Evolutionary conservation across 2,888 invertebrate species (phyloP).

Genomic region (Acholoe squamosa): DNA sequence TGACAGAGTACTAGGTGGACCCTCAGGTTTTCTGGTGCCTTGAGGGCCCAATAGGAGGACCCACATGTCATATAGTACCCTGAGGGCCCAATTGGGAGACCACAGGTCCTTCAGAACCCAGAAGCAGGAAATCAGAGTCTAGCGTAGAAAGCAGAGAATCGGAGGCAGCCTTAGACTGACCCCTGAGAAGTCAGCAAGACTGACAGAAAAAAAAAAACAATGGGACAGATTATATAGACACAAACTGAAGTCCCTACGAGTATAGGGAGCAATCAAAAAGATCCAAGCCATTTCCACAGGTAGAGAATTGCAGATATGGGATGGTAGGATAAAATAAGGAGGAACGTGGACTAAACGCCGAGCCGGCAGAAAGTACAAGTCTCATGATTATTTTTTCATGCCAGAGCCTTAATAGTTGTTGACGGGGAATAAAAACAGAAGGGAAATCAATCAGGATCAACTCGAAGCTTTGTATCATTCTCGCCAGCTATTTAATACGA

Average conservation of each 20-base stretch:
- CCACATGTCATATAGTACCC: not conserved
- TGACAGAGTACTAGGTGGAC: not conserved
- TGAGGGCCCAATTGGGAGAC: not conserved
- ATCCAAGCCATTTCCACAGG: not conserved
- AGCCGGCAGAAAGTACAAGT: not conserved
- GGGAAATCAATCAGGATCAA: slow-evolving; percentile 18
- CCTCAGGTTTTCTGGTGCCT: not conserved
- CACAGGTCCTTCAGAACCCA: not conserved
- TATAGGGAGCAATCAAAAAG: not conserved
- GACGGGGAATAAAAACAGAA: not conserved
- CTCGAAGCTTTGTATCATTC: slow-evolving; percentile 2
- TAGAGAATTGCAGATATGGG: not conserved
- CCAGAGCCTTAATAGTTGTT: slow-evolving; percentile 13
- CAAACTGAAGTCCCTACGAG: not conserved
- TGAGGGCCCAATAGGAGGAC: not conserved
- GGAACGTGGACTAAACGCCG: not conserved
- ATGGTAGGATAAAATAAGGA: not conserved
- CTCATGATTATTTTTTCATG: slow-evolving; percentile 28
- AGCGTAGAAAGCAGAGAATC: too few species aligned
- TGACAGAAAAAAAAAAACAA: not conserved
- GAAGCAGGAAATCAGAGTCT: too few species aligned
- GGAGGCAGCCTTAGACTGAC: too few species aligned
- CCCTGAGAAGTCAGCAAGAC: not conserved
- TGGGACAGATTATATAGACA: too few species aligned
- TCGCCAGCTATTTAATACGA: not conserved